Evolutionary conservation across 2,113 vertebrate genomes (phyloP), one percentile per base, ranked within the genome.

Genomic region (Poicephalus gulielmi): DNA sequence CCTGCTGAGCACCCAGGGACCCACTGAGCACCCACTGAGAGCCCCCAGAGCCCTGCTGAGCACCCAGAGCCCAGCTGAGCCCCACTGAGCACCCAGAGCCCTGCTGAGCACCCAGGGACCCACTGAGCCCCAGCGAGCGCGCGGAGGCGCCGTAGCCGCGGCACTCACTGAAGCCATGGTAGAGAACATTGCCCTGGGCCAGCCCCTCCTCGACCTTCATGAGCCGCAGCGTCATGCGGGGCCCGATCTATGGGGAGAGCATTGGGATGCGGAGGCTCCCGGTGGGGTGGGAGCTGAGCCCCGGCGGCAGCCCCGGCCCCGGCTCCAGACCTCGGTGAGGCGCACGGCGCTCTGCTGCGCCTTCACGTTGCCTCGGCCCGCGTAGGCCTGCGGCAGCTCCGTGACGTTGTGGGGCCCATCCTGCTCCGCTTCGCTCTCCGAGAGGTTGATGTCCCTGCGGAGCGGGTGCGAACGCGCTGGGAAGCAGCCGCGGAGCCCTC

Each of bases 341-440:
- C 99, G 98, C 76, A 99, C 98, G 0, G 99, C 99, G 1, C 99
- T 99, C 97, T 99, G 99, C 82, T 99, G 98, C 0, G 98, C 97
- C 5, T 96, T 97, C 98, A 99, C 99, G 97, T 99, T 99, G 53
- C 99, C 99, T 0, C 99, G 98, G 17, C 99, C 99, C 0, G 99
- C 98, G 10, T 98, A 98, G 0, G 97, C 98, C 97, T 99, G 99
- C 0, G 99, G 99, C 37, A 99, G 98, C 86, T 99, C 99, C 0
- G 98, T 98, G 11, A 99, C 98, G 33, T 99, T 99, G 96, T 99
- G 98, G 10, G 98, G 99, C 0, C 98, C 99, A 0, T 99, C 99
- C 5, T 98, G 99, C 86, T 99, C 99, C 0, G 98, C 99, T 92
- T 99, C 99, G 0, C 99, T 99, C 81, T 99, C 99, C 0, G 99